Percentiles rank a stretch among this genome's conserved stretches.
Conservation (phyloP, 1,140 invertebrate genomes). For the Aphelenchoides fujianensis region DNA sequence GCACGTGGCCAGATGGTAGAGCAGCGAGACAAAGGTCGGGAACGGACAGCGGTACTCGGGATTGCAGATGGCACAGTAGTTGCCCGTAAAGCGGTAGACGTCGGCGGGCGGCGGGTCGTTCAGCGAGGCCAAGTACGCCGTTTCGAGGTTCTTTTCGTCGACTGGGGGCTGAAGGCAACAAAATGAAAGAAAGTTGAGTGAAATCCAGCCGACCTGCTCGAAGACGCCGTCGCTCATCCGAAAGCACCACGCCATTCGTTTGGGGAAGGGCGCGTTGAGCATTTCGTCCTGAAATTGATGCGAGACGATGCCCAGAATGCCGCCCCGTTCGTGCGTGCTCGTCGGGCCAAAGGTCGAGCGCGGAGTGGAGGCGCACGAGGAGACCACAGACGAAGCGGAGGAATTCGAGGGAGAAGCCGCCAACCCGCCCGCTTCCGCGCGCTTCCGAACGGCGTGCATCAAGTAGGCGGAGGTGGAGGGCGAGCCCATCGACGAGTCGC, state of each 20-base stretch:
- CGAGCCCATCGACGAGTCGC: background rate
- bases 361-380: background rate
- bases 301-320: conserved; percentile 5
- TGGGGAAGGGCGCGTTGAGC: background rate
- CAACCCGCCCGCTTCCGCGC: background rate
- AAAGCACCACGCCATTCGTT: conserved; percentile 2
- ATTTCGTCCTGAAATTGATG: background rate
- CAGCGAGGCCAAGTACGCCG: conserved; percentile 10
- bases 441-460: background rate
- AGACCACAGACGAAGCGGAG: conserved; percentile 7
- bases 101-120: conserved; percentile 2
- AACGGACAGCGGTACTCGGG: background rate
- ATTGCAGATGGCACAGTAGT: background rate
- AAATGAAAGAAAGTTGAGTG: background rate
- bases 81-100: conserved; percentile 9
- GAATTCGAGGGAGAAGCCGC: background rate
- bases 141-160: background rate
- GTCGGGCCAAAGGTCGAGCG: background rate
- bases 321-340: background rate
- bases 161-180: background rate
- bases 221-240: conserved; percentile 4
- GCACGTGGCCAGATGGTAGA: background rate
- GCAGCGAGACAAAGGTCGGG: conserved; percentile 8
- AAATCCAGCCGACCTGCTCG: background rate
- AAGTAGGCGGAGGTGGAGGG: background rate